Evolutionary conservation across 2,113 vertebrate genomes (phyloP).

Genomic region (Prunella fulvescens): DNA sequence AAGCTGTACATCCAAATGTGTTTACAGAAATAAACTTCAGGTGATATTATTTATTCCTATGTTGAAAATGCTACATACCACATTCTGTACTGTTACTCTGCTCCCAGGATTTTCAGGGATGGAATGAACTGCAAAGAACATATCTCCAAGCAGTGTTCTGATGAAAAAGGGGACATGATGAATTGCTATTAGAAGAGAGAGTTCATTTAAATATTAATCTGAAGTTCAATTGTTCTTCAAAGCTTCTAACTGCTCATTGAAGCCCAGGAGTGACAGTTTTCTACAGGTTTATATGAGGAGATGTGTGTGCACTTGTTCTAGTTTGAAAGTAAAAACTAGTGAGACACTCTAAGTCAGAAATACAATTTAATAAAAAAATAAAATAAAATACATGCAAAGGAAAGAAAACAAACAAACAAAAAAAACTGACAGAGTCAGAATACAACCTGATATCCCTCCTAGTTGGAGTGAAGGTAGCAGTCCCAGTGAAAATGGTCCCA

Average conservation of each 20-base stretch:
- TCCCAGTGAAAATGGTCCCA: no score
- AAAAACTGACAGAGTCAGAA: no score
- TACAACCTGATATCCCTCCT: no score
- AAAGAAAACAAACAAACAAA: no score
- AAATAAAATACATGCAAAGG: no score
- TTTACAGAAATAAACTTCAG: neutral
- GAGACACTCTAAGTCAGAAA: no score
- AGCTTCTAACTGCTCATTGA: neutral
- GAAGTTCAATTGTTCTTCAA: neutral
- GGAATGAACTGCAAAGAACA: neutral
- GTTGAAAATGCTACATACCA: neutral
- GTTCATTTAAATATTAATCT: neutral
- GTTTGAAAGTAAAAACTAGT: no score
- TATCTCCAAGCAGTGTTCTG: neutral
- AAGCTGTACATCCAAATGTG: neutral
- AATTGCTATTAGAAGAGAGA: neutral
- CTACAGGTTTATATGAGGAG: neutral
- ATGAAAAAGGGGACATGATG: neutral
- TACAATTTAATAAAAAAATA: no score
- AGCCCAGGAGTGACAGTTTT: neutral
- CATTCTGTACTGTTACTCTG: neutral
- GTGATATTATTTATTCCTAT: neutral
- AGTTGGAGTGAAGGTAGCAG: no score
- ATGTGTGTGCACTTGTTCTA: neutral
- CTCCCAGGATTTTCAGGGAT: neutral